These are phyloP conservation scores for Notechis scutatus DNA, from an alignment of 2,113 vertebrate genomes.

Conservation along the genomic window DNA sequence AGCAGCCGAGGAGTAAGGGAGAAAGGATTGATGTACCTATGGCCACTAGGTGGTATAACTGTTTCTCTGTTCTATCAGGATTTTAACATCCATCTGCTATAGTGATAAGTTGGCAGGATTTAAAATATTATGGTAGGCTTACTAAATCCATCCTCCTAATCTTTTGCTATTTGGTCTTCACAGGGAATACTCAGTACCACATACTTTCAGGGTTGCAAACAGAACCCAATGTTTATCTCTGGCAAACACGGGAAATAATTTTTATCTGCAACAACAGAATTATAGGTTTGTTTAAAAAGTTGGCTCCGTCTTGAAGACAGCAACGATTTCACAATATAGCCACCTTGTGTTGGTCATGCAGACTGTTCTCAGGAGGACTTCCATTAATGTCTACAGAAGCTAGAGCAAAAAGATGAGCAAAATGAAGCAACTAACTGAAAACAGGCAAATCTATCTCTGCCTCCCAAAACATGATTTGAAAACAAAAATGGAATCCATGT, in stretches of 20 bases:
- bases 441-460: not conserved
- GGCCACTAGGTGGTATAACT: conserved; percentile 58
- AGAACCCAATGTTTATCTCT: conserved; percentile 25
- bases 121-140: conserved; percentile 40
- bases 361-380: not conserved
- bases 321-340: not conserved
- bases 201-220: conserved; percentile 14
- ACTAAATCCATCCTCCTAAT: conserved; percentile 54
- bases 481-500: not conserved
- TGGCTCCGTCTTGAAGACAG: not conserved
- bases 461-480: not conserved
- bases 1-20: not conserved
- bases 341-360: not conserved
- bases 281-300: not conserved
- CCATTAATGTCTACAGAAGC: not conserved
- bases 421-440: not conserved
- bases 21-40: not conserved
- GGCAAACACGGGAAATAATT: not conserved
- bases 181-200: conserved; percentile 27
- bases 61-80: not conserved
- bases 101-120: conserved; percentile 23
- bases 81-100: not conserved
- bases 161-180: conserved; percentile 25
- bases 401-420: not conserved
- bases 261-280: not conserved